Base-by-base conservation (phyloP, 1,140 invertebrate genomes). In the Aphis craccivora region DNA sequence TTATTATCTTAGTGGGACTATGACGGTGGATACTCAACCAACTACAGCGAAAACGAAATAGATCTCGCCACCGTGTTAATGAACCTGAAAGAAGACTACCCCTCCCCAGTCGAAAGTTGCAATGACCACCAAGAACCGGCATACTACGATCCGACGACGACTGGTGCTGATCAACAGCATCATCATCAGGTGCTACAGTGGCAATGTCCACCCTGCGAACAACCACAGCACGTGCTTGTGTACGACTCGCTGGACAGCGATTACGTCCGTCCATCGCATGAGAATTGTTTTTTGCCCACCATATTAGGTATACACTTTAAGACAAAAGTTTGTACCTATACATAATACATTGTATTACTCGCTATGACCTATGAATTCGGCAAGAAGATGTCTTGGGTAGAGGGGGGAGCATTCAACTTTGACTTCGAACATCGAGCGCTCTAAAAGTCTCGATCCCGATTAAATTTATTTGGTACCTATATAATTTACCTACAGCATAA, bases 1-100 rank as follows among this genome's bases (percentile, higher is more conserved):
- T 30, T 67, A 76, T 76, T n/a, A 6, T 4, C n/a, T n/a, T 51
- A 93, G 91, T 93, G 91, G 91, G 91, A 93, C 5, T 40, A 55
- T 22, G 81, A 93, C 35, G 48, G 81, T 7, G 48, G 91, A 30
- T 93, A 81, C 18, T n/a, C 90, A 1, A 76, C 60, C 60, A 91
- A 81, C 30, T 91, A 93, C 51, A 84, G 91, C 51, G 91, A 93
- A 20, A 93, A 86, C 35, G 91, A 93, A 93, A 93, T 81, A 9
- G 91, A 93, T 25, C 48, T 93, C 48, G 91, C 91, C 14, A 84
- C 91, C 1, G 91, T 93, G 45, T 23, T 93, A 7, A 93, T 93
- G 91, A 93, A 93, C 48, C 7, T 93, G 37, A 93, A 93, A 25
- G 91, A 93, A 53, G 91, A 93, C 23, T 92, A 83, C 55, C 35